These are phyloP conservation scores for Parnassius apollo DNA, from an alignment of 2,888 invertebrate genomes.

Conservation along the genomic window DNA sequence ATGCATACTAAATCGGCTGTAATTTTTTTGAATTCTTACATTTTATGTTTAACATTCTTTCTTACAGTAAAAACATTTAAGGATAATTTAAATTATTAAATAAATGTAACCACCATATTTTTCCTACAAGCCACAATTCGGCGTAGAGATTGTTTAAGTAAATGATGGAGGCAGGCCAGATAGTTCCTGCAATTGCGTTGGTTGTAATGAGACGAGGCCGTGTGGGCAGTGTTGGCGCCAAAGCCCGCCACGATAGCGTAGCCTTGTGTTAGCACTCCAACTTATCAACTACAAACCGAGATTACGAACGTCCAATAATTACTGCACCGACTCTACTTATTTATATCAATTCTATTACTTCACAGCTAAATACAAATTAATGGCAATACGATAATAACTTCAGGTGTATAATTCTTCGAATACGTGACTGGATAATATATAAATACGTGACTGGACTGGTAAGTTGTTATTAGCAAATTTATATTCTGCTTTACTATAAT, in stretches of 20 bases:
- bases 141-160: background rate
- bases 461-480: no score
- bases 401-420: background rate
- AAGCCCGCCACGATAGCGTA: slow-evolving; percentile 32
- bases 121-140: no score
- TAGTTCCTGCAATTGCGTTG: slow-evolving; percentile 39
- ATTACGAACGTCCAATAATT: slow-evolving; percentile 61
- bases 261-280: slow-evolving; percentile 40
- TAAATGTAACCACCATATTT: no score
- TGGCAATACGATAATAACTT: slow-evolving; percentile 1
- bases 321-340: slow-evolving; percentile 38
- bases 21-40: no score
- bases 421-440: background rate
- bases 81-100: no score
- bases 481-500: no score
- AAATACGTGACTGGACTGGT: background rate
- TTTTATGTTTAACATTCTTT: no score
- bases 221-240: slow-evolving; percentile 51
- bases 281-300: slow-evolving; percentile 56
- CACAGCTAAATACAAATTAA: slow-evolving; percentile 8
- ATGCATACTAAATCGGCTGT: no score
- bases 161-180: slow-evolving; percentile 32
- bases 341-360: slow-evolving; percentile 25
- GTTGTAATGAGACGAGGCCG: slow-evolving; percentile 37
- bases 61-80: no score